Base-by-base conservation (phyloP, 2,888 invertebrate genomes). In the Tricholauxania praeusta region DNA sequence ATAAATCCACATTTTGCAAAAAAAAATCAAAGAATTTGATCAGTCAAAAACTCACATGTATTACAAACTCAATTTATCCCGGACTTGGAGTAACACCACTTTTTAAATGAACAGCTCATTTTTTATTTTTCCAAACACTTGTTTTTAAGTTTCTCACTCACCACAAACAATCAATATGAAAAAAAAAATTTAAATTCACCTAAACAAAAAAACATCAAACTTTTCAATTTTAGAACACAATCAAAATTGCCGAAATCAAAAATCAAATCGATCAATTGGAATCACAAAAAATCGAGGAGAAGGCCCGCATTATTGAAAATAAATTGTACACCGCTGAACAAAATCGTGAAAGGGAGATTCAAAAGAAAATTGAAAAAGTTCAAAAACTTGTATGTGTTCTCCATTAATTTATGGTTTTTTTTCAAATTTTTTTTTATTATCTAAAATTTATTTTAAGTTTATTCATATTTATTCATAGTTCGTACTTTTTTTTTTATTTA, bases 311-410 rank as follows among this genome's bases (percentile, higher is more conserved):
- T 85, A 91, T 89, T 82, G 91, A 91, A 88, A 92, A 90, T 84
- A 95, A 94, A 88, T 90, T 95, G 83, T 92, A 91, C 81, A 90
- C 92, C 78, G 95, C 95, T 77, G 94, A 95, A 88, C 91, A 91
- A 87, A 96, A 96, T 86, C 91, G 96, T 80, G 93, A 94, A 87
- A 93, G 93, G 87, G 95, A 95, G 88, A 91, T 95, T 78, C 93
- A 94, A 89, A 94, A 93, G 89, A 93, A 94, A 89, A 90, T 96
- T 87, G 95, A 95, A 87, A 92, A 91, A 87, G 92, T 93, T 84
- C 94, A 93, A 88, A 93, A 94, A 89, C 93, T 94, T 90, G 95
- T 95, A 91, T 87, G 93, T 90, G 55, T 67, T 67, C 22, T 22
- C 19, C 15, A 63, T 87, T 83, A 80, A 71, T 77, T 67, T 75